Conservation (phyloP, 2,888 invertebrate genomes). For the Syrista parreyssii region DNA sequence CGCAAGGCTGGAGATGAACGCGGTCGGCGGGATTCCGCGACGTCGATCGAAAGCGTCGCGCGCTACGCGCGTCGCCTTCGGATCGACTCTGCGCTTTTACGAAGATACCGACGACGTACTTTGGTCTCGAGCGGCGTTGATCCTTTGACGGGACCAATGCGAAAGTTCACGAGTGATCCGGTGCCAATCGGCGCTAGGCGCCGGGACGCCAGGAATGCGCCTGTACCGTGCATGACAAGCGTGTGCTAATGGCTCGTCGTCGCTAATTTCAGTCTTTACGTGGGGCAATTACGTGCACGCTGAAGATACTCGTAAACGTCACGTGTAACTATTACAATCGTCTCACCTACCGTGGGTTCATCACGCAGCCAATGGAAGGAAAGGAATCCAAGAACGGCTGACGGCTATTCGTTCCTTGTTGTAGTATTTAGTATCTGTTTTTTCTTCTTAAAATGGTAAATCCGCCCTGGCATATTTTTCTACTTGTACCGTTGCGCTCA, state of each 20-base stretch:
- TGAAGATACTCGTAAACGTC: background rate
- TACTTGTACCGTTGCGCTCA: background rate
- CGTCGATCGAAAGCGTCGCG: background rate
- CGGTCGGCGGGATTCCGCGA: background rate
- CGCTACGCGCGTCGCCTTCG: background rate
- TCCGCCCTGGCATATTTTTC: background rate
- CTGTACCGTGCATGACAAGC: slow-evolving; percentile 48
- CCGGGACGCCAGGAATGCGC: slow-evolving; percentile 23
- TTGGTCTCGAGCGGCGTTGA: background rate
- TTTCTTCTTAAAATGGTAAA: background rate
- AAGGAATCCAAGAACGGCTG: background rate
- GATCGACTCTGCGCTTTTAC: background rate
- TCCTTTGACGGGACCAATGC: slow-evolving; percentile 17
- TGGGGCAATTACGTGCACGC: background rate
- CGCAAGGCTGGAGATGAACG: background rate
- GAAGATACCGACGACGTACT: background rate
- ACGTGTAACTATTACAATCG: background rate
- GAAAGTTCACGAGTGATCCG: slow-evolving; percentile 23
- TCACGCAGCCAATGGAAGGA: background rate
- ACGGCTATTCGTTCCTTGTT: background rate
- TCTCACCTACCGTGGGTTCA: background rate
- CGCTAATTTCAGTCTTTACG: background rate
- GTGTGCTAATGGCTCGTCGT: slow-evolving; percentile 53
- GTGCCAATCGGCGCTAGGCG: slow-evolving; percentile 29
- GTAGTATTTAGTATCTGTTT: background rate